Conservation (phyloP, 2,113 vertebrate genomes). For the Etheostoma spectabile region DNA sequence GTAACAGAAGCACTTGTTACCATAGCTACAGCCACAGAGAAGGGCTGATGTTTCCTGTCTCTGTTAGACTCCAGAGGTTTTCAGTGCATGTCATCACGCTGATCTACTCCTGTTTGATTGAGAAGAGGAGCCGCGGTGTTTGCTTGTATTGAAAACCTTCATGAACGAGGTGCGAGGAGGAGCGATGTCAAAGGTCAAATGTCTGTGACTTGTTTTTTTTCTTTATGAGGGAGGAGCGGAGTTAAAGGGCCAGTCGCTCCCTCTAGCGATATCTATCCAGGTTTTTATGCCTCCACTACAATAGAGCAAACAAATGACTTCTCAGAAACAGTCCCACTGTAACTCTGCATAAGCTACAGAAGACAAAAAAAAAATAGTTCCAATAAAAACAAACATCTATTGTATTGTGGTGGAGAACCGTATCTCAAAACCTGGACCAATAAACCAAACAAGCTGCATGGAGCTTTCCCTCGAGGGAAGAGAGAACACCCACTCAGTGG, state of each 20-base stretch:
- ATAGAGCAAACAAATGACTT: too few species aligned
- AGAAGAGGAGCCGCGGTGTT: neutral
- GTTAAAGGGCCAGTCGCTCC: neutral
- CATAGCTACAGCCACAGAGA: neutral
- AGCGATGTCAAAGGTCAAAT: neutral
- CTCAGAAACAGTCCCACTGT: neutral
- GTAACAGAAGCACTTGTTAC: conserved; percentile 18
- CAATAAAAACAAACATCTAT: neutral
- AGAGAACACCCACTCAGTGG: neutral
- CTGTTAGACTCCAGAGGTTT: neutral
- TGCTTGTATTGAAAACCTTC: neutral
- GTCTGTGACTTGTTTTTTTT: neutral
- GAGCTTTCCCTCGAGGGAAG: neutral
- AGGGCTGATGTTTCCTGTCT: neutral
- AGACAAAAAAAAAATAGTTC: neutral
- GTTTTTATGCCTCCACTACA: neutral
- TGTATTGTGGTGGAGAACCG: too few species aligned
- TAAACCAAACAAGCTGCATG: neutral
- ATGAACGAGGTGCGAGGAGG: neutral
- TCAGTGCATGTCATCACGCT: neutral
- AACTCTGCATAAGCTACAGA: neutral
- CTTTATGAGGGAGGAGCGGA: neutral
- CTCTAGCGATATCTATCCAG: neutral
- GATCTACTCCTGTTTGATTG: neutral
- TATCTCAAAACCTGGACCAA: neutral